phyloP scores from a whole-genome alignment of 2,888 invertebrate species.

The Liopterus haemorrhoidalis region DNA sequence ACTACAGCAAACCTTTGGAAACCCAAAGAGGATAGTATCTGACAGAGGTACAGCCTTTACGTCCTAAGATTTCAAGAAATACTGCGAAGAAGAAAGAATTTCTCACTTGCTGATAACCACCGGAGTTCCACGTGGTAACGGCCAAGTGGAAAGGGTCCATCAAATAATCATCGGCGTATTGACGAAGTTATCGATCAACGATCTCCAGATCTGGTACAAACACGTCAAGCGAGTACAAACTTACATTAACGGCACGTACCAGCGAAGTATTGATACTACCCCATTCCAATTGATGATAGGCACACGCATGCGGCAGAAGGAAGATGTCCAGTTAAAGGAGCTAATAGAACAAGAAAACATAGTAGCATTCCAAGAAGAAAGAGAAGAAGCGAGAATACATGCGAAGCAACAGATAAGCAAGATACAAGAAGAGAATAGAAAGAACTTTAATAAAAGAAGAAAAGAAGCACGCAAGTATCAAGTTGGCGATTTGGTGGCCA shows the following conservation, averaged over 20 bases:
- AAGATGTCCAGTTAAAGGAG: constrained; percentile 19
- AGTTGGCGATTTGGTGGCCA: constrained; percentile 35
- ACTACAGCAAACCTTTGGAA: constrained; percentile 21
- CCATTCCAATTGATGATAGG: constrained; percentile 29
- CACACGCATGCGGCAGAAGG: constrained; percentile 21
- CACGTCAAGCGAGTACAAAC: constrained; percentile 25
- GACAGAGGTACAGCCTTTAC: constrained; percentile 24
- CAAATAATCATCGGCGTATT: constrained; percentile 27
- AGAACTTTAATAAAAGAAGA: constrained; percentile 30
- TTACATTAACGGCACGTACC: constrained; percentile 25
- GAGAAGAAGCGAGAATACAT: constrained; percentile 15
- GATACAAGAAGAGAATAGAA: constrained; percentile 32
- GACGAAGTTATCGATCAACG: constrained; percentile 24
- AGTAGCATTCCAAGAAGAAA: constrained; percentile 13
- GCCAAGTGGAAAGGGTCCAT: constrained; percentile 29
- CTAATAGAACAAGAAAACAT: constrained; percentile 25
- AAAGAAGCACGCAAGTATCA: constrained; percentile 29
- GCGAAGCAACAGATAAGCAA: constrained; percentile 26
- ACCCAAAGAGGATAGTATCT: constrained; percentile 20
- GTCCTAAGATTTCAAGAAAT: constrained; percentile 18
- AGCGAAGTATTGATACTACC: constrained; percentile 26
- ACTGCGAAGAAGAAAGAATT: constrained; percentile 21
- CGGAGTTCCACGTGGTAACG: constrained; percentile 16
- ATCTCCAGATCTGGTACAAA: constrained; percentile 28
- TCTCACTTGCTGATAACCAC: constrained; percentile 20